Evolutionary conservation across 2,888 invertebrate species (phyloP), one percentile per base, ranked within the genome.

Genomic region (Xestia rhomboidea): DNA sequence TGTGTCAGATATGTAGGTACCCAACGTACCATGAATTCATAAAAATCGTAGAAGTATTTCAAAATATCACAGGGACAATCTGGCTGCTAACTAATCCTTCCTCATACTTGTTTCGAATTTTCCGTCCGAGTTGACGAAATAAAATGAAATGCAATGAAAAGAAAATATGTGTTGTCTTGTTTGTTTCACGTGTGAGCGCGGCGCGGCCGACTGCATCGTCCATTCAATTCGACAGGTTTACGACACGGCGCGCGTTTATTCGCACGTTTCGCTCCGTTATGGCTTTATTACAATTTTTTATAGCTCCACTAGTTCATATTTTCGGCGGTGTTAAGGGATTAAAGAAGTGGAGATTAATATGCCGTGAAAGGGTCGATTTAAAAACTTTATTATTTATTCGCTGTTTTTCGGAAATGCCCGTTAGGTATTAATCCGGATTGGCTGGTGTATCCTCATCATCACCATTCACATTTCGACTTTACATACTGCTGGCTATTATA

Each of bases 251-350:
- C 87, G 90, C 93, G 93, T 94, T 95, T 94, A 95, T 95, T 93
- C 91, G 92, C 93, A 91, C 94, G 93, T 93, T 92, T 90, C 91
- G 93, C 92, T 91, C 90, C 89, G 93, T 94, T 94, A 93, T 92
- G 92, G 93, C 90, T 95, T 95, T 95, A 95, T 94, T 93, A 91
- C 95, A 90, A 90, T 93, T 96, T 95, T 96, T 96, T 95, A 95
- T 94, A 90, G 92, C 92, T 86, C 87, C 92, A 92, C 93, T 95
- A 94, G 92, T 93, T 95, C 95, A 95, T 95, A 94, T 93, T 95
- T 95, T 92, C 34, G 92, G 88, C 89, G 86, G 93, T 91, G 89
- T 93, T 93, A 93, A 93, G 86, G 93, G 93, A 93, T 95, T 94
- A 93, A 93, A 87, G 88, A 90, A 88, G 88, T 90, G 85, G 84